phyloP scores from a whole-genome alignment of 23 tunicate species.

The Oikopleura dioica region DNA sequence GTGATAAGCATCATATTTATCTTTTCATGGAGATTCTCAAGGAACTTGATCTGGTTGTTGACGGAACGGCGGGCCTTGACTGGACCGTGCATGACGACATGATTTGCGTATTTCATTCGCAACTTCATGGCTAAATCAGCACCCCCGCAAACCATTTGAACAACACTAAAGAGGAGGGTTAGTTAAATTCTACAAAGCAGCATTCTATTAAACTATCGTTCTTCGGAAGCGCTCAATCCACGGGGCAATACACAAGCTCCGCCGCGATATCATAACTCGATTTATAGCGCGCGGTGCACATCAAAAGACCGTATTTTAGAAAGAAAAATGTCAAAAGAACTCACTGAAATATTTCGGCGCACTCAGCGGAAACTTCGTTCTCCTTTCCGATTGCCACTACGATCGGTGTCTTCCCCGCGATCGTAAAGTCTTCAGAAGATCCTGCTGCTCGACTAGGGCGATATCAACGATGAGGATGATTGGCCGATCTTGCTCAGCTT shows the following conservation, averaged over 20 bases:
- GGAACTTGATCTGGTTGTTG: neutral
- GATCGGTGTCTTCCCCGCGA: neutral
- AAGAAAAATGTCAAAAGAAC: neutral
- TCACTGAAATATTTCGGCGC: slow-evolving; percentile 5
- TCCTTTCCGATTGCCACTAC: neutral
- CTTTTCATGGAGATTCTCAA: slow-evolving; percentile 3
- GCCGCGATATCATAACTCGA: too few relatives aligned
- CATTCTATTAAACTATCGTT: too few relatives aligned
- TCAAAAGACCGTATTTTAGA: too few relatives aligned
- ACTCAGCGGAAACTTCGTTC: neutral
- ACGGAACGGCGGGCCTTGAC: neutral
- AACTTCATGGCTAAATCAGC: neutral
- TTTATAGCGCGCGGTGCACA: too few relatives aligned
- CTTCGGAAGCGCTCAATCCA: too few relatives aligned
- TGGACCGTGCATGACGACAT: neutral
- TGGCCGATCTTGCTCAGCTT: neutral
- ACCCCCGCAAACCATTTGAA: neutral
- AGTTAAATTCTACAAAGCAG: too few relatives aligned
- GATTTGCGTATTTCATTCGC: neutral
- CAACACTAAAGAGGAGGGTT: neutral
- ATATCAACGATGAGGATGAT: neutral
- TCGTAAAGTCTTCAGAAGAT: neutral
- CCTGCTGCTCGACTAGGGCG: neutral
- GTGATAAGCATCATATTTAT: neutral
- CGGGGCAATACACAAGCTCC: too few relatives aligned